Evolutionary conservation across 1,140 invertebrate species (phyloP).

Genomic region (Charaxes varanes): DNA sequence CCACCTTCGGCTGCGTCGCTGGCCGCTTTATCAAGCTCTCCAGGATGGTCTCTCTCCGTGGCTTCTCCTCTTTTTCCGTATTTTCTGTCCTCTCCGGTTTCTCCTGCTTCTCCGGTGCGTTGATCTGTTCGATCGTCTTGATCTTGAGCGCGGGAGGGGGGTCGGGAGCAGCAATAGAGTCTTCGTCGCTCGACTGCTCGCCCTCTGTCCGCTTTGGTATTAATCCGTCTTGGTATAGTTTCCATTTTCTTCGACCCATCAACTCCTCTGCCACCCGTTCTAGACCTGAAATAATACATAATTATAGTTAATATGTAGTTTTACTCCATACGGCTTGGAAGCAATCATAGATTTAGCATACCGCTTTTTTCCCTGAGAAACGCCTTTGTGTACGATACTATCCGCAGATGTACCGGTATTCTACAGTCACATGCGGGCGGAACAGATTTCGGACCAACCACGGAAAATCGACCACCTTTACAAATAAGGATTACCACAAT

Average conservation of each 20-base stretch:
- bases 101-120: constrained; percentile 49
- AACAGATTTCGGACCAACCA: no score
- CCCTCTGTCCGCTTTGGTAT: constrained; percentile 72
- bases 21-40: constrained; percentile 68
- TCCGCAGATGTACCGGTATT: no score
- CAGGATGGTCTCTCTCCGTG: constrained; percentile 56
- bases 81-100: constrained; percentile 42
- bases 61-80: constrained; percentile 32
- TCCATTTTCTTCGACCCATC: constrained; percentile 95
- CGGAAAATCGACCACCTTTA: no score
- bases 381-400: no score
- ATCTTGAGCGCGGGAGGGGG: constrained; percentile 63
- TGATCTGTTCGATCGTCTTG: constrained; percentile 71
- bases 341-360: no score
- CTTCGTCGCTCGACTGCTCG: constrained; percentile 57
- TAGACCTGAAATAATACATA: constrained; percentile 82
- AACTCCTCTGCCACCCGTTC: constrained; percentile 96
- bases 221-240: constrained; percentile 89
- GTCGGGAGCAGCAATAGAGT: constrained; percentile 55
- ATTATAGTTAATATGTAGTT: background rate
- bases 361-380: no score
- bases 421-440: no score
- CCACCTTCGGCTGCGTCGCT: constrained; percentile 62
- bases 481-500: no score
- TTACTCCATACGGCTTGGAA: no score